phyloP scores from a whole-genome alignment of 2,888 invertebrate species.

The Aporophyla lueneburgensis region DNA sequence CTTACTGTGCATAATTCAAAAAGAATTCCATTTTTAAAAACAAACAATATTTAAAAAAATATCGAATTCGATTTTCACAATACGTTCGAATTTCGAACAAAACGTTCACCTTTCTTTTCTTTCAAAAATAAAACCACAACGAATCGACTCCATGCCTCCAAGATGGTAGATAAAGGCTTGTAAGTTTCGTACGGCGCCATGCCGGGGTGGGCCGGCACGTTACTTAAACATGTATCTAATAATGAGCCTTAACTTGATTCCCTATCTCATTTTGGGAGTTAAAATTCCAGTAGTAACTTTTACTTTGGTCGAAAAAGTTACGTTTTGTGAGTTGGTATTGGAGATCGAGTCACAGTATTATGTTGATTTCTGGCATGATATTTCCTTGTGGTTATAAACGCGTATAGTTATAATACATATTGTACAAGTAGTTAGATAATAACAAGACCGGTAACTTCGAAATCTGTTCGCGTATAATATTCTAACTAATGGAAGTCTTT shows the following conservation, averaged over 20 bases:
- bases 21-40: neutral
- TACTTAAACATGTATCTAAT: slow-evolving; percentile 64
- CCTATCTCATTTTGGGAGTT: slow-evolving; percentile 59
- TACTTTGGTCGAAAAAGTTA: slow-evolving; percentile 37
- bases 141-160: slow-evolving; percentile 71
- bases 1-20: neutral
- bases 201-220: slow-evolving; percentile 77
- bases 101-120: slow-evolving; percentile 29
- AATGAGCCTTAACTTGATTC: slow-evolving; percentile 61
- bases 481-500: neutral
- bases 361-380: neutral
- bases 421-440: no score
- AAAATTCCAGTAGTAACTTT: slow-evolving; percentile 63
- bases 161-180: slow-evolving; percentile 79
- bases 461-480: no score
- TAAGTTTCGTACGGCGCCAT: slow-evolving; percentile 80
- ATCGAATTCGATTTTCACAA: slow-evolving; percentile 6
- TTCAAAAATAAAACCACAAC: slow-evolving; percentile 22
- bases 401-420: no score
- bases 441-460: neutral
- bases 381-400: neutral
- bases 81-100: slow-evolving; percentile 13
- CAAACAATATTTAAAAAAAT: neutral
- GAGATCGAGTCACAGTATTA: slow-evolving; percentile 6
- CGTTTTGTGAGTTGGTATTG: slow-evolving; percentile 30